Conservation (phyloP, 2,888 invertebrate species). For the Andrena chrysosceles region DNA sequence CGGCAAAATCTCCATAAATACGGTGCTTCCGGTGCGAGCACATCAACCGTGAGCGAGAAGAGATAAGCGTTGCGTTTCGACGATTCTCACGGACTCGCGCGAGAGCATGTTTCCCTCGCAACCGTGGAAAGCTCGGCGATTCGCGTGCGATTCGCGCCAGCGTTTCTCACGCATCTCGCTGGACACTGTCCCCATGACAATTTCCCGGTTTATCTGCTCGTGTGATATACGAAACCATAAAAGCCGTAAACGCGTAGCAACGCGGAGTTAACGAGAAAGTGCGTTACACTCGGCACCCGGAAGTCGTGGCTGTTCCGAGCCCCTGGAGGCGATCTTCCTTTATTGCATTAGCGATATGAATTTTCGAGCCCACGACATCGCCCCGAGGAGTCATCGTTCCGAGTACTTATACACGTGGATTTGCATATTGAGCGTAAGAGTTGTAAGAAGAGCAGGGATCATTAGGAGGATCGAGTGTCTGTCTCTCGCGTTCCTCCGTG, state of each 20-base stretch:
- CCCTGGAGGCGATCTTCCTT: no score
- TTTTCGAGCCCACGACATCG: not conserved
- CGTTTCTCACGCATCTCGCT: conserved; percentile 63
- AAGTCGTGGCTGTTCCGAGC: no score
- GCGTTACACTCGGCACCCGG: not conserved
- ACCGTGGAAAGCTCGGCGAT: conserved; percentile 53
- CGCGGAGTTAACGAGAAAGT: conserved; percentile 13
- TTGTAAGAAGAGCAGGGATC: conserved; percentile 60
- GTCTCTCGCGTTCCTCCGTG: conserved; percentile 17
- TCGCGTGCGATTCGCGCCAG: conserved; percentile 11
- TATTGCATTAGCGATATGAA: not conserved
- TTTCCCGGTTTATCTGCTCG: conserved; percentile 41
- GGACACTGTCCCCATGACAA: conserved; percentile 34
- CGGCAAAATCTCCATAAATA: not conserved
- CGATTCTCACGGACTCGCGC: conserved; percentile 61
- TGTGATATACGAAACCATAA: not conserved
- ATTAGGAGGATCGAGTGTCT: conserved; percentile 54
- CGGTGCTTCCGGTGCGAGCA: conserved; percentile 13
- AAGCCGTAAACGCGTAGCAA: not conserved
- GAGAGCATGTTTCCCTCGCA: conserved; percentile 28
- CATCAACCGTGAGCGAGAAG: not conserved
- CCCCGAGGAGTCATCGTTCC: no score
- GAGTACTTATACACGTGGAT: conserved; percentile 27
- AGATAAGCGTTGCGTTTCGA: conserved; percentile 26
- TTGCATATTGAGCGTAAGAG: conserved; percentile 69